These are phyloP conservation scores for Azorinus chamasolen DNA, from an alignment of 2,888 invertebrate species.

Conservation along the genomic window DNA sequence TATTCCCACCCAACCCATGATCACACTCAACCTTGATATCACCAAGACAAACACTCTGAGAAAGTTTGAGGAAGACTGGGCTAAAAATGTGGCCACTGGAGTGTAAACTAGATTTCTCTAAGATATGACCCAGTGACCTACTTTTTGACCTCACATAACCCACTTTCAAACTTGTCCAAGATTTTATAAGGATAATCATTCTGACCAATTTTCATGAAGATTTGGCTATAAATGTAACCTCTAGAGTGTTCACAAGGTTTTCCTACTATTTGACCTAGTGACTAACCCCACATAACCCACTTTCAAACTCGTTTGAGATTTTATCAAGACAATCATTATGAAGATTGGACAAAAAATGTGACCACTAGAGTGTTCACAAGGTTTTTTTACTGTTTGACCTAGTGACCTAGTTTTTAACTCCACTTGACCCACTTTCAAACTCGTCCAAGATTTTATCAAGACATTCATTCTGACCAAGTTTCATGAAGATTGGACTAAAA, in stretches of 20 bases:
- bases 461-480: not conserved
- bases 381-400: not conserved
- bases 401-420: not conserved
- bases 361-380: slow-evolving; percentile 1
- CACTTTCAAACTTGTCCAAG: not conserved
- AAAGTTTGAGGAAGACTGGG: not conserved
- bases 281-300: not conserved
- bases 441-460: not conserved
- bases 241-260: slow-evolving; percentile 1
- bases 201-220: not conserved
- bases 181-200: not conserved
- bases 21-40: slow-evolving; percentile 1
- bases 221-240: not conserved
- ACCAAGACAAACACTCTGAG: not conserved
- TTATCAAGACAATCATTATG: not conserved
- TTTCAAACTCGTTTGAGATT: not conserved
- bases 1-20: too few relatives aligned
- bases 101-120: not conserved
- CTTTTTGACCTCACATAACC: not conserved
- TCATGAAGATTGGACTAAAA: not conserved
- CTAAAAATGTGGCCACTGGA: not conserved
- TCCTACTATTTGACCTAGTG: not conserved
- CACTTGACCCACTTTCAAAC: not conserved
- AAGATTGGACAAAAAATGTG: not conserved
- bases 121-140: not conserved